These are phyloP conservation scores for Bombylius discolor DNA, from an alignment of 2,888 invertebrate species.

Conservation along the genomic window DNA sequence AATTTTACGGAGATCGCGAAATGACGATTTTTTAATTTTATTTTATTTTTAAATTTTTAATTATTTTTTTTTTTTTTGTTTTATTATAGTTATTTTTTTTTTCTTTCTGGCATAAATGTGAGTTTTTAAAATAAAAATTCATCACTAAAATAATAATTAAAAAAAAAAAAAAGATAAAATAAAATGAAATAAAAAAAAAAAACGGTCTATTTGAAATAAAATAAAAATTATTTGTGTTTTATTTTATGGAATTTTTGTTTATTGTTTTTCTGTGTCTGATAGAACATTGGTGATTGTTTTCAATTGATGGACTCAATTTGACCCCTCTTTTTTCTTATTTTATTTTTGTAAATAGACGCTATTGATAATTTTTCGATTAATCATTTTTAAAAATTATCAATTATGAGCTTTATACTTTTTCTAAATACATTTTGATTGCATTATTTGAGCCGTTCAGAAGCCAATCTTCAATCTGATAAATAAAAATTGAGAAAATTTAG, in stretches of 20 bases:
- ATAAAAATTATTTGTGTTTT: background rate
- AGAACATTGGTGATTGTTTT: too few relatives aligned
- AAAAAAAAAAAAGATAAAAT: background rate
- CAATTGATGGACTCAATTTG: too few relatives aligned
- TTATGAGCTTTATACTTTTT: too few relatives aligned
- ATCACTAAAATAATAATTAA: background rate
- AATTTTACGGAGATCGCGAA: conserved; percentile 4
- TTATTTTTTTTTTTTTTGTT: background rate
- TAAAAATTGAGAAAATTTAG: too few relatives aligned
- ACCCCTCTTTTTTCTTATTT: too few relatives aligned
- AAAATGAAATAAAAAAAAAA: background rate
- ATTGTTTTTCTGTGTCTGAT: background rate
- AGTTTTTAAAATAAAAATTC: conserved; percentile 8
- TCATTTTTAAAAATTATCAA: too few relatives aligned
- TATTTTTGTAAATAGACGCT: too few relatives aligned
- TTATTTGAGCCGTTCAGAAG: too few relatives aligned
- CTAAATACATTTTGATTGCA: too few relatives aligned
- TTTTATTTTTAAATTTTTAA: background rate
- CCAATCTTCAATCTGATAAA: too few relatives aligned
- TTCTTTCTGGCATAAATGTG: conserved; percentile 9
- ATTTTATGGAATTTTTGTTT: background rate
- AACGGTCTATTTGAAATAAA: conserved; percentile 7
- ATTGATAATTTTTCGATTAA: too few relatives aligned
- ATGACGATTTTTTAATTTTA: conserved; percentile 4
- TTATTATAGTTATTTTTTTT: background rate